These are phyloP conservation scores for Drosophila mimetica DNA, from an alignment of 2,888 invertebrate species.

Conservation along the genomic window DNA sequence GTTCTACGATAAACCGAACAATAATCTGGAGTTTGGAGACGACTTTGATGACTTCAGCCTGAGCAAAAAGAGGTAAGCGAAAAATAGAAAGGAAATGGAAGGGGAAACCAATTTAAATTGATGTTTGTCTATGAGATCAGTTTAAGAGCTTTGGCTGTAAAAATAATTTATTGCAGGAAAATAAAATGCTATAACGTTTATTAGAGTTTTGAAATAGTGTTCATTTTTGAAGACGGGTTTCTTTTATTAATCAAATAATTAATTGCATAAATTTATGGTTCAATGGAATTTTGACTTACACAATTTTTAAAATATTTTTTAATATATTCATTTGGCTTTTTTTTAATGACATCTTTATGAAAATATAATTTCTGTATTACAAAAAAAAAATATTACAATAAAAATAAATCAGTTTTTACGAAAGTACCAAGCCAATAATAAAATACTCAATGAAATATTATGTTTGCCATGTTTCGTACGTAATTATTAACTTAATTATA, in stretches of 20 bases:
- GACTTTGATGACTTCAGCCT: constrained; percentile 81
- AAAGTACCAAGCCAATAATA: no score
- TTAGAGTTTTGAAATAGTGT: not conserved
- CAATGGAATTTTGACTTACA: no score
- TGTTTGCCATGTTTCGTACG: no score
- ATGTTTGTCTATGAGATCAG: not conserved
- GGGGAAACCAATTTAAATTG: not conserved
- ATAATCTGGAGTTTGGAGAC: constrained; percentile 77
- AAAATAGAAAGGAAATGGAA: not conserved
- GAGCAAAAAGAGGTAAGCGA: constrained; percentile 77
- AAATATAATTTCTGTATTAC: no score
- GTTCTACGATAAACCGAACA: constrained; percentile 86
- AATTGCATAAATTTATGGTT: no score
- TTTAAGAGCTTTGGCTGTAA: not conserved
- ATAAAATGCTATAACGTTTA: not conserved
- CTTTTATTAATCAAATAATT: not conserved
- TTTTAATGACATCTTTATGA: no score
- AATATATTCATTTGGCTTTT: no score
- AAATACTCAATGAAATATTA: no score
- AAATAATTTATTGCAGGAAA: not conserved
- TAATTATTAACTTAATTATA: not conserved
- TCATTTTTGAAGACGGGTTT: no score
- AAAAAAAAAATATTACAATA: no score
- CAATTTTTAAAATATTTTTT: no score
- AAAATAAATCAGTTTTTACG: no score